Evolutionary conservation across 2,797 vertebrate genomes (phyloP).

Genomic region (Crenuchus spilurus): DNA sequence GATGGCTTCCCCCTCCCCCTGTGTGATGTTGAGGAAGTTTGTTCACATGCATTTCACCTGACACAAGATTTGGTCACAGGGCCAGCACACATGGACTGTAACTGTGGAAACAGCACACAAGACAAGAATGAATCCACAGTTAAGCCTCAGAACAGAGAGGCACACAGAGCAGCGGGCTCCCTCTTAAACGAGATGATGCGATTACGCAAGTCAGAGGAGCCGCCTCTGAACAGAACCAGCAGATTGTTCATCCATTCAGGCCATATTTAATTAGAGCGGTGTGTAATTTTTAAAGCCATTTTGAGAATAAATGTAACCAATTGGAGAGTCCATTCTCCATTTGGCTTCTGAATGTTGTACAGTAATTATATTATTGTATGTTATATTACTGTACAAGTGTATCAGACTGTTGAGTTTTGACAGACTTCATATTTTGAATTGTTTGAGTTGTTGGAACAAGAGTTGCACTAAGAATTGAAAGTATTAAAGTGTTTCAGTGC

Average conservation of each 20-base stretch:
- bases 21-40: constrained; percentile 4
- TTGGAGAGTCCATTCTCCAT: background rate
- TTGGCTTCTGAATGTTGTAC: too few species aligned
- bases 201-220: constrained; percentile 23
- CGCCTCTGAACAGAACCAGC: constrained; percentile 16
- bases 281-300: background rate
- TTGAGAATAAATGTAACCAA: background rate
- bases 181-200: constrained; percentile 26
- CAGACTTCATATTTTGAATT: too few species aligned
- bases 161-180: constrained; percentile 14
- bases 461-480: too few species aligned
- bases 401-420: too few species aligned
- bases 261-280: background rate
- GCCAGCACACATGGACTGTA: constrained; percentile 37
- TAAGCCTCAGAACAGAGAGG: constrained; percentile 22
- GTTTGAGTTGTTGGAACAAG: too few species aligned
- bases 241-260: background rate
- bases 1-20: too few species aligned
- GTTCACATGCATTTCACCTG: constrained; percentile 55
- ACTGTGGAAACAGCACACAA: constrained; percentile 47
- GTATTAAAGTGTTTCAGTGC: too few species aligned
- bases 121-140: constrained; percentile 49
- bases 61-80: constrained; percentile 45
- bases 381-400: too few species aligned
- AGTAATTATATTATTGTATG: too few species aligned